Percentiles rank a stretch among this genome's conserved stretches.
These are phyloP conservation scores for Pseudocheirus occidentalis DNA, from an alignment of 2,797 vertebrate species.

Conservation along the genomic window DNA sequence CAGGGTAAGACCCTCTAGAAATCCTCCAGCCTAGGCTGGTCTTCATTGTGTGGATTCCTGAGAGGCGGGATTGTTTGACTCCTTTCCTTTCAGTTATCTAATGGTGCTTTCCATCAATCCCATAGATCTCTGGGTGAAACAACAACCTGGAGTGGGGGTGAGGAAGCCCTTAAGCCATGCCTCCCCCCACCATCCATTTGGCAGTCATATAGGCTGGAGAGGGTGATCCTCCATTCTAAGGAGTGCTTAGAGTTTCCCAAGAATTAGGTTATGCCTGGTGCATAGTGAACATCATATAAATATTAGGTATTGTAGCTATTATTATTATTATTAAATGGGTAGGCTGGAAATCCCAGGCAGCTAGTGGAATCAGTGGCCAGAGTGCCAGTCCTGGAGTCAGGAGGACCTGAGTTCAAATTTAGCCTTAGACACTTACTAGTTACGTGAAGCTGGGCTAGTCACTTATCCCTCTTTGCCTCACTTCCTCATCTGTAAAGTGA, in stretches of 20 bases:
- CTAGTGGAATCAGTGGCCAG: not conserved
- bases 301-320: not conserved
- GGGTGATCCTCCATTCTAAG: not conserved
- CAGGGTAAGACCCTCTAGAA: not conserved
- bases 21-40: not conserved
- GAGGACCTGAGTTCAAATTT: not conserved
- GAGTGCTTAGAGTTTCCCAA: not conserved
- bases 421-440: not conserved
- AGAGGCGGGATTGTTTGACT: slow-evolving; percentile 7
- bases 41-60: not conserved
- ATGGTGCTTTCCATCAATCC: not conserved
- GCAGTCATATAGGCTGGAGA: not conserved
- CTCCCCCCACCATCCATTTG: not conserved
- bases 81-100: not conserved
- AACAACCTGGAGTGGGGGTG: not conserved
- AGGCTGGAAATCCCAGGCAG: not conserved
- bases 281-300: not conserved
- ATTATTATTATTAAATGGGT: not conserved
- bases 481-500: not conserved
- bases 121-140: not conserved
- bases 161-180: not conserved
- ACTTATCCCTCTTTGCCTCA: not conserved
- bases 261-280: not conserved
- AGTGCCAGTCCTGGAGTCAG: not conserved
- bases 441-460: not conserved